Conservation (phyloP, 2,797 vertebrate species). For the Anableps anableps region DNA sequence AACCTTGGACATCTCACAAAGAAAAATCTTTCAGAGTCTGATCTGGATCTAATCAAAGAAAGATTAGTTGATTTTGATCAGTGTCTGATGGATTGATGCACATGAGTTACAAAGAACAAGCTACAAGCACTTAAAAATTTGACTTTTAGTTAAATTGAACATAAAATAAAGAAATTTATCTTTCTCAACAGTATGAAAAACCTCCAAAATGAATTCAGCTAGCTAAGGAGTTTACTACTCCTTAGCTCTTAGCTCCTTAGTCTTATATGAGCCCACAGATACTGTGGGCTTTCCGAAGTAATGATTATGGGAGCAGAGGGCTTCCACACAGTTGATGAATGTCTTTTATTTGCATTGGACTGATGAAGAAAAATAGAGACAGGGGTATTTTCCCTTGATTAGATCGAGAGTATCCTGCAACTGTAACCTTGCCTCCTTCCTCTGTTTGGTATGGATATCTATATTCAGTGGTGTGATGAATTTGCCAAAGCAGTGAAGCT, state of each 20-base stretch:
- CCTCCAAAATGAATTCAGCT: constrained; percentile 16
- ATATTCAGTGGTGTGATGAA: constrained; percentile 45
- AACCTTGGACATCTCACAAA: no score
- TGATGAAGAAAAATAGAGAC: constrained; percentile 69
- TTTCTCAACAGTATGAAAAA: background rate
- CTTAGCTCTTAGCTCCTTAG: no score
- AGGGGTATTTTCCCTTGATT: constrained; percentile 46
- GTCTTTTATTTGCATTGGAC: constrained; percentile 70
- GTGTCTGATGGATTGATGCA: no score
- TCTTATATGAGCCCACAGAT: constrained; percentile 17
- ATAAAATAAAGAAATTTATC: background rate
- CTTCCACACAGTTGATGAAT: constrained; percentile 63
- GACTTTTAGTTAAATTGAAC: background rate
- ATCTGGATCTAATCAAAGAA: no score
- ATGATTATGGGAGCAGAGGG: constrained; percentile 45
- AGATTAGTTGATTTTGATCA: no score
- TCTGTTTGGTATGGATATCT: constrained; percentile 42
- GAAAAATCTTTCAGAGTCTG: no score
- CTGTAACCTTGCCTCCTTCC: constrained; percentile 47
- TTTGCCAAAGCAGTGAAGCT: constrained; percentile 24
- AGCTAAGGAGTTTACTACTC: constrained; percentile 15
- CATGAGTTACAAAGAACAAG: no score
- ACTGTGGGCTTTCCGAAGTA: constrained; percentile 26
- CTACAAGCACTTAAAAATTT: background rate
- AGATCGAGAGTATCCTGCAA: constrained; percentile 60